Evolutionary conservation across 2,797 vertebrate genomes (phyloP).

Genomic region (Tiaroga cobitis): DNA sequence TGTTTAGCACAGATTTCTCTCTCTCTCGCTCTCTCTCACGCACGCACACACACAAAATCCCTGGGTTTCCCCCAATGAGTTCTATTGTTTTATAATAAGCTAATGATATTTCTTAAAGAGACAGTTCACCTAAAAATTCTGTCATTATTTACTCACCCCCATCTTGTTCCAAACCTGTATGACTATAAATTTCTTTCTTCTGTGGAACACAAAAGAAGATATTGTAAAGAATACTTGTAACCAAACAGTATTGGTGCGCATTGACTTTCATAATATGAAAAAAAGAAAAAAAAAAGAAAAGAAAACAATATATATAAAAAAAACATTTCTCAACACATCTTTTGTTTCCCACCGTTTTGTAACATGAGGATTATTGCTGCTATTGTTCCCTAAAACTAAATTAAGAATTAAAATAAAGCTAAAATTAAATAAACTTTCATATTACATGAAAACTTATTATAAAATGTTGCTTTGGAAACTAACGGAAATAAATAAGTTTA

Average conservation of each 20-base stretch:
- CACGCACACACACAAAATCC: background rate
- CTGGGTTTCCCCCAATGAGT: background rate
- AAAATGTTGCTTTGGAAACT: too few species aligned
- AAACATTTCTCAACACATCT: background rate
- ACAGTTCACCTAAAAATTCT: background rate
- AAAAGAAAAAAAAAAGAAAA: too few species aligned
- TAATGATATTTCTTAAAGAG: background rate
- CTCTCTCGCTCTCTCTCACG: too few species aligned
- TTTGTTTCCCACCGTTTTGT: background rate
- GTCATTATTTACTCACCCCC: background rate
- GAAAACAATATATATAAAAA: too few species aligned
- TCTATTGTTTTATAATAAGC: background rate
- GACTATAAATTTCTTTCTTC: background rate
- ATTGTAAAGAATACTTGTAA: background rate
- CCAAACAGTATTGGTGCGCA: background rate
- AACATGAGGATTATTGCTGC: background rate
- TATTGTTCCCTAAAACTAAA: background rate
- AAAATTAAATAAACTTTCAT: background rate
- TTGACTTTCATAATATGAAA: background rate
- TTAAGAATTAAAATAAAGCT: background rate
- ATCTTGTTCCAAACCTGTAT: background rate
- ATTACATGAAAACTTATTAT: background rate
- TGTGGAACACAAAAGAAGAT: background rate
- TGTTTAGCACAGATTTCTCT: background rate
- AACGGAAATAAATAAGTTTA: background rate